These are phyloP conservation scores for Drosophila ironensis DNA, from an alignment of 1,140 invertebrate genomes.

Conservation along the genomic window DNA sequence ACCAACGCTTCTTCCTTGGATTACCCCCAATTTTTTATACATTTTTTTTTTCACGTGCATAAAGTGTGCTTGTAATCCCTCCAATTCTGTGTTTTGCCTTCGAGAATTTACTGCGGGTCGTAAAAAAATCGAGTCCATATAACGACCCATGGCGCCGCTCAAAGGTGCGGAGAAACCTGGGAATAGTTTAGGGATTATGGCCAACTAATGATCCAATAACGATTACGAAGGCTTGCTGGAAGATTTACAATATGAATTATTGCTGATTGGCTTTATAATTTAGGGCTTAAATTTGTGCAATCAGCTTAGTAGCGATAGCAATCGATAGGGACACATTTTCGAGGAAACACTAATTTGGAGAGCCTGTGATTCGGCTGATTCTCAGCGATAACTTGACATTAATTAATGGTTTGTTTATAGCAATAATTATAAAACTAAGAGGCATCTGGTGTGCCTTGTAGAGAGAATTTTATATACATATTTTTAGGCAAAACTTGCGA, in stretches of 20 bases:
- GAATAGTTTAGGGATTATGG: not conserved
- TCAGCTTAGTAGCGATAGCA: not conserved
- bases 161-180: not conserved
- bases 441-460: no score
- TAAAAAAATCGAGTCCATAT: not conserved
- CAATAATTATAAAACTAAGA: no score
- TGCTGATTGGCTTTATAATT: not conserved
- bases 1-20: not conserved
- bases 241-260: not conserved
- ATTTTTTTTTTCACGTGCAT: conserved; percentile 60
- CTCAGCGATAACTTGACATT: no score
- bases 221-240: not conserved
- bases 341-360: not conserved
- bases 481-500: no score
- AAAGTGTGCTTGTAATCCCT: conserved; percentile 16
- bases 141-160: not conserved
- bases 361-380: not conserved
- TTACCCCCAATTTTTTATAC: conserved; percentile 33
- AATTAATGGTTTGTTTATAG: no score
- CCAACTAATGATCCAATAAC: not conserved
- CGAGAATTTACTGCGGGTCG: conserved; percentile 5
- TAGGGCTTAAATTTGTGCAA: not conserved
- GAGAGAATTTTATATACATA: no score
- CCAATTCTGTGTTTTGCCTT: not conserved
- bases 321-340: not conserved